Conservation (phyloP, 2,113 vertebrate genomes). For the Strigops habroptila region DNA sequence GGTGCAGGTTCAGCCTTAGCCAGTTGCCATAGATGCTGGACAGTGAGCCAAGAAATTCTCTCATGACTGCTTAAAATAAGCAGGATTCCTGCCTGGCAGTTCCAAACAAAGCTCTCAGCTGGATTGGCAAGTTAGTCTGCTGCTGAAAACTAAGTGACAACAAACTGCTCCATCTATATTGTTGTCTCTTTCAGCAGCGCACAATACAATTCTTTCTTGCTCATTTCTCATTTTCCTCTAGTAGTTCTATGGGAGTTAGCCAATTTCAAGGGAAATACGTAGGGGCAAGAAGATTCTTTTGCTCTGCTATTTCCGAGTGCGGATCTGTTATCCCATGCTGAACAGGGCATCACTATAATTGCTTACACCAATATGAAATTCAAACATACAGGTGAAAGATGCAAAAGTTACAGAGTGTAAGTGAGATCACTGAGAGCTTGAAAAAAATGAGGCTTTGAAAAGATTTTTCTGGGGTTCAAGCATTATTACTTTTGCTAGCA, state of each 20-base stretch:
- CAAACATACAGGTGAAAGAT: background rate
- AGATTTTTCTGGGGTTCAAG: background rate
- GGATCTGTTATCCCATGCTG: background rate
- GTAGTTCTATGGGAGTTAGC: background rate
- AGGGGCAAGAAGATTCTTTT: background rate
- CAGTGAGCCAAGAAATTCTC: conserved; percentile 7
- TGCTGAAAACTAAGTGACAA: background rate
- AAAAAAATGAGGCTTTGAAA: background rate
- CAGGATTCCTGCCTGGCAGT: background rate
- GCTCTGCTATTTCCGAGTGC: background rate
- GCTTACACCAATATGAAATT: background rate
- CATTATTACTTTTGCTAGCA: background rate
- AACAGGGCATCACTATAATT: background rate
- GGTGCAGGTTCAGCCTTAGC: background rate
- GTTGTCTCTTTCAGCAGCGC: background rate
- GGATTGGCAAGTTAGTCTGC: background rate
- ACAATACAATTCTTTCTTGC: background rate
- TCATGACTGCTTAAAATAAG: conserved; percentile 10
- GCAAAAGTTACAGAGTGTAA: background rate
- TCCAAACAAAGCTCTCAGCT: conserved; percentile 18
- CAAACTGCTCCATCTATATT: background rate
- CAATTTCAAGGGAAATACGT: background rate
- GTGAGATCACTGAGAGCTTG: background rate
- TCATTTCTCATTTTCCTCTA: background rate
- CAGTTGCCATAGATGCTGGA: conserved; percentile 13